Evolutionary conservation across 2,888 invertebrate genomes (phyloP).

Genomic region (Drosophila percnosoma): DNA sequence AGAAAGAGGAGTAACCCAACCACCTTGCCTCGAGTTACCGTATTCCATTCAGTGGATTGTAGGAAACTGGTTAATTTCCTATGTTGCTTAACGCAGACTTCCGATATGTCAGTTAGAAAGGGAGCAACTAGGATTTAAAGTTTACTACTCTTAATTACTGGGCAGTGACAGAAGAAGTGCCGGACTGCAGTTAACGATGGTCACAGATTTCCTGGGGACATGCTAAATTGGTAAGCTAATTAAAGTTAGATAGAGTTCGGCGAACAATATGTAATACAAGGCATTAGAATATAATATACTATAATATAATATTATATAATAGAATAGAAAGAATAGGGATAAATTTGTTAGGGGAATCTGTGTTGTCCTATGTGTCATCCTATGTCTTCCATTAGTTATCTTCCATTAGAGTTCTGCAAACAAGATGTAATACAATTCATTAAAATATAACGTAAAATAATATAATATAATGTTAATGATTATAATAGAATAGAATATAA

Average conservation of each 20-base stretch:
- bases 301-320: no score
- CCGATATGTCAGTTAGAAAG: background rate
- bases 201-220: background rate
- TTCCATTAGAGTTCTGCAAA: background rate
- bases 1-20: background rate
- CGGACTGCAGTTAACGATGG: background rate
- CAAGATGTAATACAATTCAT: rapidly evolving
- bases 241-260: background rate
- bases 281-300: no score
- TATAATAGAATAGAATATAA: background rate
- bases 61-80: background rate
- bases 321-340: no score
- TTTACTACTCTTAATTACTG: background rate
- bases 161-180: background rate
- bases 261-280: no score
- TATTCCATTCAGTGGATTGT: background rate
- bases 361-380: no score
- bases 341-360: no score
- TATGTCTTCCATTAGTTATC: no score
- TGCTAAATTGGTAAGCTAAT: rapidly evolving
- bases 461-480: no score
- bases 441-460: rapidly evolving
- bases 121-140: background rate
- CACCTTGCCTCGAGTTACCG: background rate
- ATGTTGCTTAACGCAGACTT: background rate